A percentile compares a stretch with the other conserved stretches of the same genome.
These are phyloP conservation scores for Aphaenogaster floridana DNA, from an alignment of 1,140 invertebrate species.

Conservation along the genomic window DNA sequence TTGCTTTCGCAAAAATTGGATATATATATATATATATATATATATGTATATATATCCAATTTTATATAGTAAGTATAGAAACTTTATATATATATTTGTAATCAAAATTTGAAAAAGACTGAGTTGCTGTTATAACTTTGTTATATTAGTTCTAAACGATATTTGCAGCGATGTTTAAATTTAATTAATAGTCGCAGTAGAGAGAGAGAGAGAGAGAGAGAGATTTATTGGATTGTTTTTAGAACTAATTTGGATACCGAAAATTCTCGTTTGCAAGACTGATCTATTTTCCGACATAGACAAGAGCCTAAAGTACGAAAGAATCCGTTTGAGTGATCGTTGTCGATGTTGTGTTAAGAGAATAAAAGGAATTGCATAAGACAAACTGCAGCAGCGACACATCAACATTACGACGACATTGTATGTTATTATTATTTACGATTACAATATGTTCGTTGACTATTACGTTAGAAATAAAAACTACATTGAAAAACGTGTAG, in stretches of 20 bases:
- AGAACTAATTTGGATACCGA: background rate
- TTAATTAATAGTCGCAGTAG: background rate
- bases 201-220: too few relatives aligned
- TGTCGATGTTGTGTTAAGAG: constrained; percentile 46
- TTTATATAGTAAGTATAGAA: background rate
- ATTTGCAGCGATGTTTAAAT: background rate
- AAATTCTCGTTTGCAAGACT: constrained; percentile 21
- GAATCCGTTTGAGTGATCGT: constrained; percentile 42
- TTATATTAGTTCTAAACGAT: background rate
- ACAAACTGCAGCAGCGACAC: constrained; percentile 18
- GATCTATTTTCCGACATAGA: constrained; percentile 60
- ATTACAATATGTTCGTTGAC: constrained; percentile 83
- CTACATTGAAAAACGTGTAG: constrained; percentile 60
- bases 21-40: constrained; percentile 28
- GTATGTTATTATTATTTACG: constrained; percentile 80
- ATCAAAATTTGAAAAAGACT: constrained; percentile 50
- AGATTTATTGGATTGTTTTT: background rate
- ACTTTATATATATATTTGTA: constrained; percentile 60
- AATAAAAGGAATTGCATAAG: constrained; percentile 25
- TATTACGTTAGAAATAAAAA: constrained; percentile 83
- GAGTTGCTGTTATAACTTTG: constrained; percentile 28
- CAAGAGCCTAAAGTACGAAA: constrained; percentile 48
- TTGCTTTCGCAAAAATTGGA: constrained; percentile 33
- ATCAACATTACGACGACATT: constrained; percentile 61
- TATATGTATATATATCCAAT: background rate